These are phyloP conservation scores for Leptinotarsa tumamoca DNA, from an alignment of 2,888 invertebrate species.

Conservation along the genomic window DNA sequence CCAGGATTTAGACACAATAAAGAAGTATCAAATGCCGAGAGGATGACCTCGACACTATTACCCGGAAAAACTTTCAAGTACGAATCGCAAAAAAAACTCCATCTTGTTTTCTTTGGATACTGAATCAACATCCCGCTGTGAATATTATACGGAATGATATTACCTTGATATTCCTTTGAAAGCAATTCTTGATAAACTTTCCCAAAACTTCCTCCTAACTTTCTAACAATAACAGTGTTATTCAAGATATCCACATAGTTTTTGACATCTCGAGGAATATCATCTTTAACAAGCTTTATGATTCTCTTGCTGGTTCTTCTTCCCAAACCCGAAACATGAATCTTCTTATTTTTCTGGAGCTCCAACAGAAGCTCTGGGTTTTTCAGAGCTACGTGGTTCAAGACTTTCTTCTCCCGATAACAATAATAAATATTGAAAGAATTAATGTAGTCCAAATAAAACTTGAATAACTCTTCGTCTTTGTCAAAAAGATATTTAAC, in stretches of 20 bases:
- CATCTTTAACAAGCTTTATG: conserved; percentile 36
- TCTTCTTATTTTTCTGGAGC: conserved; percentile 32
- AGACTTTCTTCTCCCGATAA: conserved; percentile 40
- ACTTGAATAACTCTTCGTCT: conserved; percentile 39
- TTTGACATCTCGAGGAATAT: conserved; percentile 37
- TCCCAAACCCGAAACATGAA: conserved; percentile 30
- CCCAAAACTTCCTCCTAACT: conserved; percentile 37
- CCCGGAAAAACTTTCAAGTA: conserved; percentile 38
- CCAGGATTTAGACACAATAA: conserved; percentile 34
- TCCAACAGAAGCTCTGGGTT: conserved; percentile 42
- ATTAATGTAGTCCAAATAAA: conserved; percentile 44
- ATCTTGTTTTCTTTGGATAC: conserved; percentile 45
- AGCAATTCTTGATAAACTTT: conserved; percentile 38
- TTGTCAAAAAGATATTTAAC: conserved; percentile 47
- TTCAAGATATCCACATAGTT: conserved; percentile 36
- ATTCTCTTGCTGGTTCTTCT: conserved; percentile 42
- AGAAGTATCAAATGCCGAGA: conserved; percentile 24
- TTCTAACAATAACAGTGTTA: conserved; percentile 36
- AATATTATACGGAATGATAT: conserved; percentile 23
- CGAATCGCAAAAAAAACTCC: conserved; percentile 42
- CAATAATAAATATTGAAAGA: not conserved
- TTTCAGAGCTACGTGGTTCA: conserved; percentile 41
- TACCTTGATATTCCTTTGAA: conserved; percentile 26
- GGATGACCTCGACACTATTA: conserved; percentile 27
- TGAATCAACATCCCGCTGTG: conserved; percentile 30